These are phyloP conservation scores for Actinostola sp. DNA, from an alignment of 92 coral and sea anemone genomes.

Conservation along the genomic window DNA sequence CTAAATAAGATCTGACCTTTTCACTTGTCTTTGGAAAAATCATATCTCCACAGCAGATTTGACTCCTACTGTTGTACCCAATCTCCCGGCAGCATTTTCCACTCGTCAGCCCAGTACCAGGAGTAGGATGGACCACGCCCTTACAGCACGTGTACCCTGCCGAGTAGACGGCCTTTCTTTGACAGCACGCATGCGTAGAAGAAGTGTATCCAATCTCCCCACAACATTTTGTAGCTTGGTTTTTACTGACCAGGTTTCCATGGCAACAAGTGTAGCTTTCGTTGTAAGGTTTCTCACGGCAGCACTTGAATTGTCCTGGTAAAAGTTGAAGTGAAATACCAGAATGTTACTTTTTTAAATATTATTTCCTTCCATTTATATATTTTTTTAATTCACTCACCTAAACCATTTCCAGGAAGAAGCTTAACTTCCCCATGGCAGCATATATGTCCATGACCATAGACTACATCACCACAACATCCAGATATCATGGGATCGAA, in stretches of 20 bases:
- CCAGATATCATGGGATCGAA: constrained; percentile 16
- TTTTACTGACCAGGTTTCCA: constrained; percentile 26
- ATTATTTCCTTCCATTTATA: not conserved
- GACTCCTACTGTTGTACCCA: constrained; percentile 25
- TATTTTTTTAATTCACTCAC: constrained; percentile 2
- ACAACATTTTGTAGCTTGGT: constrained; percentile 20
- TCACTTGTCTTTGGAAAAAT: constrained; percentile 21
- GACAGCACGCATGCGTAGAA: constrained; percentile 46
- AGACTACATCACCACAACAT: constrained; percentile 25
- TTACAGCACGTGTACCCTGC: constrained; percentile 44
- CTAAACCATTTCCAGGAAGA: constrained; percentile 27
- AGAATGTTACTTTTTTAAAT: not conserved
- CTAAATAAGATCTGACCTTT: constrained; percentile 9
- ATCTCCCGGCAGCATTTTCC: constrained; percentile 39
- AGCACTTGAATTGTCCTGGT: constrained; percentile 31
- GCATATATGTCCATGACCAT: constrained; percentile 25
- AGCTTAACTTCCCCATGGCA: constrained; percentile 17
- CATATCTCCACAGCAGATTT: constrained; percentile 26
- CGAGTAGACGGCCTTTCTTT: constrained; percentile 22
- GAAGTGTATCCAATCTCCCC: constrained; percentile 22
- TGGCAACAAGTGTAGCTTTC: constrained; percentile 17
- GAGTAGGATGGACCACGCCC: constrained; percentile 41
- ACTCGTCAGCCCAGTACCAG: constrained; percentile 8
- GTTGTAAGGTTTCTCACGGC: constrained; percentile 17
- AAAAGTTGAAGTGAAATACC: not conserved